Base-by-base conservation (phyloP, 2,113 vertebrate genomes). In the Bucco capensis region DNA sequence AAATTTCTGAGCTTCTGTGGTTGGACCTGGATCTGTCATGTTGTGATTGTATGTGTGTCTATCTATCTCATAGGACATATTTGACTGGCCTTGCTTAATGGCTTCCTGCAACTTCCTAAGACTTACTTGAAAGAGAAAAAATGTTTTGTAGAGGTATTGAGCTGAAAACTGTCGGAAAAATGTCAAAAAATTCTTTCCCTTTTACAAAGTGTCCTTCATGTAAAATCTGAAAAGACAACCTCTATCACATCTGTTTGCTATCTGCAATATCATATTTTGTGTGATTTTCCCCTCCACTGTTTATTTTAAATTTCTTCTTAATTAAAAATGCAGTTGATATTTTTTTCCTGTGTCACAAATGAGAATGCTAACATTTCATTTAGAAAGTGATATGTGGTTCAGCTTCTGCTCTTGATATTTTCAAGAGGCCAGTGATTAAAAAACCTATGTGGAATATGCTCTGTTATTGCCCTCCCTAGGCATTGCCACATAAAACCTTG, bases 401-500 rank as follows among this genome's bases (percentile, higher is more conserved):
- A 89, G 47, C 86, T 89, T 93, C 89, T 94, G 89, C 89, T 93
- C 89, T 90, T 96, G 93, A 89, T 96, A 95, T 90, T 94, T 96
- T 96, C 96, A 96, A 93, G 96, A 92, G 93, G 90, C 95, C 91
- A 92, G 78, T 95, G 93, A 93, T 96, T 95, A 95, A 96, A 96
- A 95, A 92, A 79, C 77, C 92, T 76, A 5, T 44, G 60, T 87
- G 75, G 93, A 94, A 89, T 96, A 95, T 76, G 84, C 86, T 93
- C 62, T 83, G 53, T 96, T 96, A 96, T 96, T 96, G 88, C 88
- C 72, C 82, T 90, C 65, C 95, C 82, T 97, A 96, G 96, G 96
- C 95, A 97, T 94, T 88, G 92, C 93, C 82, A 69, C 89, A 94
- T 97, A 97, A 98, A 97, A 97, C 97, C 96, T 97, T 96, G 97